Evolutionary conservation across 2,797 vertebrate genomes (phyloP), one percentile per base, ranked within the genome.

Genomic region (Falco rusticolus): DNA sequence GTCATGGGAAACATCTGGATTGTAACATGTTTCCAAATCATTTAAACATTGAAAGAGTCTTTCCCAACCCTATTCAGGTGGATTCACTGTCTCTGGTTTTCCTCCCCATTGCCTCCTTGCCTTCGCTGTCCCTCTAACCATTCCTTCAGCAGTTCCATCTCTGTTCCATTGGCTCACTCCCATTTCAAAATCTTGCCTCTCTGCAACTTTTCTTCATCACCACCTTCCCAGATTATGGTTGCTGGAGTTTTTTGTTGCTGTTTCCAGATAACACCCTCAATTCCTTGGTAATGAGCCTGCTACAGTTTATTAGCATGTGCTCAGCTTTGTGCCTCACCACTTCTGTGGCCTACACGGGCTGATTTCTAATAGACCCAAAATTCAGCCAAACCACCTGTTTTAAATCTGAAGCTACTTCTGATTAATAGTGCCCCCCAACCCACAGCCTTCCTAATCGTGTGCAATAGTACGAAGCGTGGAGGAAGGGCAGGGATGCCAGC

Each of bases 161-260:
- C 28, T 33, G 4, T 48, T 71, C 31, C 31, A 21, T 13, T 2
- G 1, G 1, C 9, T 13, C 53, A 90, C 37, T 4, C 13, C 26
- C 57, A 54, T 78, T 71, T 47, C 11, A 22, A 28, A 8, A 7
- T 59, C 56, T 18, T 86, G 11, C 6, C 5, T 25, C 37, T 68
- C 50, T 69, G 26, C 33, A 69, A 9, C 11, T 69, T 72, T 64
- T 66, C 37, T 57, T 69, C 24, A 39, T 19, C 28, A 11, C 16
- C 5, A 18, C 5, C 8, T 89, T 71, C 33, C 20, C 63, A 76
- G 57, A 50, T 76, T 13, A 51, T 4, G 9, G 15, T 6, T 47
- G 20, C 13, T 66, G 31, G 3, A 1, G 0, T 0, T 9, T 59
- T 48, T 60, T 68, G 22, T 34, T 71, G 41, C 13, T 59, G 6